phyloP scores from a whole-genome alignment of 1,140 invertebrate species.

The Brachionus rubens region DNA sequence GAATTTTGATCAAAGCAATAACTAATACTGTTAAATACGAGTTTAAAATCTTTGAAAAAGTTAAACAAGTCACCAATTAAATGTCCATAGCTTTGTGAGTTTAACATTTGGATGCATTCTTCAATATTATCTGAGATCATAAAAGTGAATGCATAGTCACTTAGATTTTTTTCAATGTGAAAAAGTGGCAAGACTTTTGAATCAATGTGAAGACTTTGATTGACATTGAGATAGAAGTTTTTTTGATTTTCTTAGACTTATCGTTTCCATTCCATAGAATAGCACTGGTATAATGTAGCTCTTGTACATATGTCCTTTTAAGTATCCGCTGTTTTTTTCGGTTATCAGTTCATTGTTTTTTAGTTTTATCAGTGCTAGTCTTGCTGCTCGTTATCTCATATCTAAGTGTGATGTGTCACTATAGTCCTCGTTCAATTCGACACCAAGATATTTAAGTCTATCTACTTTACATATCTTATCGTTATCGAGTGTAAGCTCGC shows the following conservation, averaged over 20 bases:
- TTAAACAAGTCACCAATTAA: background rate
- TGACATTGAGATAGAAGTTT: background rate
- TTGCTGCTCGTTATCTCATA: no score
- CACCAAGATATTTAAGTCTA: no score
- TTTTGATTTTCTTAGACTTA: background rate
- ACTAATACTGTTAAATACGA: background rate
- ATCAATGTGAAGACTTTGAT: background rate
- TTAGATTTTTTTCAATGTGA: background rate
- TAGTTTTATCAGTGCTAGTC: no score
- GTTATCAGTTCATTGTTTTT: no score
- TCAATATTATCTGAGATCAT: background rate
- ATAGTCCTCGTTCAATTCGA: no score
- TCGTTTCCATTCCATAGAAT: no score
- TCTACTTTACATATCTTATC: background rate
- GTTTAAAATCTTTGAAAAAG: background rate
- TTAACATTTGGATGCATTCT: background rate
- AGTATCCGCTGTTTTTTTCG: no score
- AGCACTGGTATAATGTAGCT: no score
- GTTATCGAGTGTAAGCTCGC: background rate
- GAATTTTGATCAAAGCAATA: background rate
- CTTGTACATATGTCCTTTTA: no score
- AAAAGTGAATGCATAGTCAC: slow-evolving; percentile 16
- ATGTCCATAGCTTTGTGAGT: background rate
- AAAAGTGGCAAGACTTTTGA: background rate
- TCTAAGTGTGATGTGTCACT: no score